These are phyloP conservation scores for Lophius americanus DNA, from an alignment of 2,797 vertebrate species.

Conservation along the genomic window DNA sequence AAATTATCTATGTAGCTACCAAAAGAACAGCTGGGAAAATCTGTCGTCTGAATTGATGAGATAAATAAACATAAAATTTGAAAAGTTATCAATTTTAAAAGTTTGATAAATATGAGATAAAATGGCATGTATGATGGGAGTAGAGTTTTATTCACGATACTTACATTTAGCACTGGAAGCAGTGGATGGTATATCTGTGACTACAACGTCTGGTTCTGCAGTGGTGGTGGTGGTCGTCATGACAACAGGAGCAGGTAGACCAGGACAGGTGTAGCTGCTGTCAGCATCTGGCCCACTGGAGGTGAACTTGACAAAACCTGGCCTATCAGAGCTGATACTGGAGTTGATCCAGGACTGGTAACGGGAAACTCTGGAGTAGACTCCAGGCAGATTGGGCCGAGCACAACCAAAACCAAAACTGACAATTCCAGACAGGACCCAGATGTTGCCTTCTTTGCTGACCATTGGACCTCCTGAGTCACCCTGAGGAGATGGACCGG, in stretches of 20 bases:
- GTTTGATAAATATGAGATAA: too few relatives aligned
- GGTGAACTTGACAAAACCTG: constrained; percentile 67
- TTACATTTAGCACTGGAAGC: constrained; percentile 27
- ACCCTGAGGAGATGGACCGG: constrained; percentile 14
- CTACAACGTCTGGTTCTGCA: neutral
- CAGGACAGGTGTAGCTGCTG: constrained; percentile 10
- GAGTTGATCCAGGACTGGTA: constrained; percentile 70
- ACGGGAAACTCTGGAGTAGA: constrained; percentile 70
- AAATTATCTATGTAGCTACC: too few relatives aligned
- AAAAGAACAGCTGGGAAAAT: too few relatives aligned
- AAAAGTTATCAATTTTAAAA: too few relatives aligned
- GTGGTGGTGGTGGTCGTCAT: too few relatives aligned
- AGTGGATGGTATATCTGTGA: neutral
- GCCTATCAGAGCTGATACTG: constrained; percentile 44
- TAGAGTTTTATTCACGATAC: neutral
- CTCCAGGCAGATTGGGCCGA: constrained; percentile 58
- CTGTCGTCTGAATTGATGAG: too few relatives aligned
- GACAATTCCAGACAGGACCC: constrained; percentile 69
- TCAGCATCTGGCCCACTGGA: constrained; percentile 52
- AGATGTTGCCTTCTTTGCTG: constrained; percentile 40
- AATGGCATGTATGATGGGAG: too few relatives aligned
- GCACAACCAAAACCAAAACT: constrained; percentile 71
- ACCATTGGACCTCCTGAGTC: constrained; percentile 67
- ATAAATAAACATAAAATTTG: too few relatives aligned
- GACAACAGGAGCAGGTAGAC: constrained; percentile 9